phyloP scores from a whole-genome alignment of 2,113 vertebrate species.

The human (Homo sapiens) region DNA sequence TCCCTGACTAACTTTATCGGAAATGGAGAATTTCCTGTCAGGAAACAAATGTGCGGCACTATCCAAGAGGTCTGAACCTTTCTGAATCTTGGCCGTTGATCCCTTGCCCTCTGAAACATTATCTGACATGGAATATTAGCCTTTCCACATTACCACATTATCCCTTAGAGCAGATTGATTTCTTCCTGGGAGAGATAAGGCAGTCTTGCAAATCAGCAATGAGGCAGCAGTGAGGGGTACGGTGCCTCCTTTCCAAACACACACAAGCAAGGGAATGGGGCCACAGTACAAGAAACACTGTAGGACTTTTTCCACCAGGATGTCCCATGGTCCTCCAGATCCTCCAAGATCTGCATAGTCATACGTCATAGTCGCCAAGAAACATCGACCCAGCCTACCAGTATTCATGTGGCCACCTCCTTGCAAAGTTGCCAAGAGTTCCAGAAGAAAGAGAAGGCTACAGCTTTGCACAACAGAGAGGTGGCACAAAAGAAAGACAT shows the following conservation, averaged over 20 bases:
- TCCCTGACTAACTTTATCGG: neutral
- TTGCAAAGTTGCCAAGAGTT: neutral
- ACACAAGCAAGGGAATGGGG: neutral
- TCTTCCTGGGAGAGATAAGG: neutral
- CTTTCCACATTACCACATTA: neutral
- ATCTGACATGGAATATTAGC: accelerated
- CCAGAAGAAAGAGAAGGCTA: neutral
- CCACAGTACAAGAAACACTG: neutral
- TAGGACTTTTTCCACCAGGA: neutral
- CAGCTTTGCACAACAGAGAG: neutral
- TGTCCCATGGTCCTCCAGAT: neutral
- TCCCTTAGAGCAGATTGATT: neutral
- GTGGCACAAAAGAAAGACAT: accelerated
- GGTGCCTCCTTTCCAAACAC: neutral
- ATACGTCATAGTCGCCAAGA: neutral
- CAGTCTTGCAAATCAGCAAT: too few relatives aligned
- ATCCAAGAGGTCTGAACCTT: neutral
- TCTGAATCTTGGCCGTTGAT: neutral
- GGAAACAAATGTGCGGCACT: neutral
- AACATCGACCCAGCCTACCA: neutral
- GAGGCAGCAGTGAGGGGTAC: neutral
- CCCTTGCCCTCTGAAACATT: neutral
- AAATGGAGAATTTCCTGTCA: neutral
- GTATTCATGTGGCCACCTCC: neutral
- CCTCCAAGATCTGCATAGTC: neutral